Conservation (phyloP, 2,888 invertebrate genomes). For the Drosophila parthenogenetica region DNA sequence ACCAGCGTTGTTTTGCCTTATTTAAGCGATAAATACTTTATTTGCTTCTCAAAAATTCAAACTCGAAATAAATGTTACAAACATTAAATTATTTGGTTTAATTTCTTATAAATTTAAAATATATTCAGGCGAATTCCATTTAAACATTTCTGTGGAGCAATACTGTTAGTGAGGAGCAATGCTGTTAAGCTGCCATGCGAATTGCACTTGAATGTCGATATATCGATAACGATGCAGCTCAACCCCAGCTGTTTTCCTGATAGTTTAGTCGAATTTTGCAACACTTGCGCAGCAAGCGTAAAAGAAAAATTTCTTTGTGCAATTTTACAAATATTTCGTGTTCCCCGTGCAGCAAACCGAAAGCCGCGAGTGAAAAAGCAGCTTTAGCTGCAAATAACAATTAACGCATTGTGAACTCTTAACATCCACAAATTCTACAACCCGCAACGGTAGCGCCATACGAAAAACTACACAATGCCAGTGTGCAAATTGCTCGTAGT, state of each 20-base stretch:
- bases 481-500: conserved; percentile 46
- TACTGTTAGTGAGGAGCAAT: conserved; percentile 22
- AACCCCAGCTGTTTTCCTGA: conserved; percentile 52
- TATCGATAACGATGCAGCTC: conserved; percentile 44
- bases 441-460: conserved; percentile 13
- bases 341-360: conserved; percentile 28
- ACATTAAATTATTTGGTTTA: conserved; percentile 16
- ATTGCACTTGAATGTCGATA: conserved; percentile 29
- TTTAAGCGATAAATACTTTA: conserved; percentile 32
- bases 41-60: conserved; percentile 33
- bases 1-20: conserved; percentile 49
- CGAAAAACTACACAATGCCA: conserved; percentile 49
- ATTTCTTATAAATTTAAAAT: conserved; percentile 22
- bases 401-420: conserved; percentile 20
- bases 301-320: conserved; percentile 68
- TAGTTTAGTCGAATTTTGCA: conserved; percentile 48
- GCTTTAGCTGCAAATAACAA: conserved; percentile 45
- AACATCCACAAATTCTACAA: conserved; percentile 18
- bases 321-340: conserved; percentile 60
- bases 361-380: conserved; percentile 56
- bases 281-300: conserved; percentile 59
- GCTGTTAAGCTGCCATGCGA: conserved; percentile 12
- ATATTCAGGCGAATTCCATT: neutral
- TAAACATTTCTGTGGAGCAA: conserved; percentile 6
- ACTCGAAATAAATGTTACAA: conserved; percentile 66